phyloP scores from a whole-genome alignment of 2,888 invertebrate genomes.

The Rhamnusium bicolor region DNA sequence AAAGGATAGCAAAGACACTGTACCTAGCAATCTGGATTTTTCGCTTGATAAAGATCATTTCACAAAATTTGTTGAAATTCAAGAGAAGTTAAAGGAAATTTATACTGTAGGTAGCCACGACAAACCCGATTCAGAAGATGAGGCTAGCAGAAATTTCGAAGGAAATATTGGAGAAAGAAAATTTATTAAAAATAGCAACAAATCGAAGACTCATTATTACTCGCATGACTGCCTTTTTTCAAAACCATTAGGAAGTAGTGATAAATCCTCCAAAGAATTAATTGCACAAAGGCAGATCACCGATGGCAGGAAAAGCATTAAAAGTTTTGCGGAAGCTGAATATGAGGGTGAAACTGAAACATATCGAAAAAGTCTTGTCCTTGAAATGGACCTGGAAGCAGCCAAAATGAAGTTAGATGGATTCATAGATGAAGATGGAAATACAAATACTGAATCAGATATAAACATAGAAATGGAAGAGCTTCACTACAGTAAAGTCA shows the following conservation, averaged over 20 bases:
- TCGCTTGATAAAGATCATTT: not conserved
- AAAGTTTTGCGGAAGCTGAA: constrained; percentile 52
- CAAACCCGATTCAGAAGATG: not conserved
- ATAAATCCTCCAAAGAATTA: not conserved
- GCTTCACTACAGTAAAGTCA: not conserved
- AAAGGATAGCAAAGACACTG: not conserved
- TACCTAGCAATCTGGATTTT: not conserved
- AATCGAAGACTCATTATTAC: not conserved
- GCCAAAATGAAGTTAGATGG: constrained; percentile 55
- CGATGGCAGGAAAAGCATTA: constrained; percentile 33
- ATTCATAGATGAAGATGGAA: constrained; percentile 48
- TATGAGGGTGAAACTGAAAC: constrained; percentile 50
- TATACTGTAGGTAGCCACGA: not conserved
- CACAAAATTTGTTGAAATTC: not conserved
- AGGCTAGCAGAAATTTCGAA: not conserved
- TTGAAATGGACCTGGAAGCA: constrained; percentile 52
- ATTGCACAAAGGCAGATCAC: constrained; percentile 1
- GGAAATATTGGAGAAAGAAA: not conserved
- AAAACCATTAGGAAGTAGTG: not conserved
- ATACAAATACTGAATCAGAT: not conserved
- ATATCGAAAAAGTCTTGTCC: constrained; percentile 48
- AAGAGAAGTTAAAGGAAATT: not conserved
- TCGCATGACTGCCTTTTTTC: not conserved
- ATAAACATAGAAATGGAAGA: not conserved
- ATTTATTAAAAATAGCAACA: constrained; percentile 9